These are phyloP conservation scores for Otolemur garnettii DNA, from an alignment of 2,113 vertebrate species.

Conservation along the genomic window DNA sequence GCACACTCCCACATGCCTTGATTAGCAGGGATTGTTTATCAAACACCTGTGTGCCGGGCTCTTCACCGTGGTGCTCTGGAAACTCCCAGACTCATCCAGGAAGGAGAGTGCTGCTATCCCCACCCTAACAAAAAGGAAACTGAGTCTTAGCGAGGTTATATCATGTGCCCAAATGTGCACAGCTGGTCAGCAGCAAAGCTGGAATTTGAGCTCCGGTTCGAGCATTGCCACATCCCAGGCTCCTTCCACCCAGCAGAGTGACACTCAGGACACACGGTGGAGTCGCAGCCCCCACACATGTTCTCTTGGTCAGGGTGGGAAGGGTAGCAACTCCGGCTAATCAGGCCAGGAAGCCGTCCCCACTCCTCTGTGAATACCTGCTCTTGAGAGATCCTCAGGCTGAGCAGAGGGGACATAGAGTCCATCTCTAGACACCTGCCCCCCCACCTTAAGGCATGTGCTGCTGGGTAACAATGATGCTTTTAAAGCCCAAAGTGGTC, in stretches of 20 bases:
- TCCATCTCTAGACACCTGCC: not conserved
- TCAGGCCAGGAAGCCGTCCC: not conserved
- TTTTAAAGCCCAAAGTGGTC: not conserved
- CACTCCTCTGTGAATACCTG: not conserved
- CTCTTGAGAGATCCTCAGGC: not conserved
- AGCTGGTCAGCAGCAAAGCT: not conserved
- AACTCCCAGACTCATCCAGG: not conserved
- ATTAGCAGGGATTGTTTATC: too few relatives aligned
- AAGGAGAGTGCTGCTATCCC: not conserved
- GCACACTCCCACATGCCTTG: too few relatives aligned
- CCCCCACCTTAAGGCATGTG: not conserved
- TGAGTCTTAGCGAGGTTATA: not conserved
- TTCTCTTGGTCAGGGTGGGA: not conserved
- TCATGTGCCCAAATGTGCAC: not conserved
- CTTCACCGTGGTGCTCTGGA: too few relatives aligned
- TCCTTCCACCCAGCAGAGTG: not conserved
- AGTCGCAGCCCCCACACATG: rapidly evolving
- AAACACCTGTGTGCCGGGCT: not conserved
- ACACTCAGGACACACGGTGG: not conserved
- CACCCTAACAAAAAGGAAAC: not conserved
- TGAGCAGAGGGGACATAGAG: not conserved
- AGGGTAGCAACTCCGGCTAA: not conserved
- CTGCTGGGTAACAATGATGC: not conserved
- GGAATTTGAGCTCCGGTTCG: not conserved
- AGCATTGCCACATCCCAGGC: not conserved